Percentiles rank a stretch among this genome's conserved stretches.
phyloP scores from a whole-genome alignment of 2,113 vertebrate genomes.

The Cyanoramphus novaezelandiae region DNA sequence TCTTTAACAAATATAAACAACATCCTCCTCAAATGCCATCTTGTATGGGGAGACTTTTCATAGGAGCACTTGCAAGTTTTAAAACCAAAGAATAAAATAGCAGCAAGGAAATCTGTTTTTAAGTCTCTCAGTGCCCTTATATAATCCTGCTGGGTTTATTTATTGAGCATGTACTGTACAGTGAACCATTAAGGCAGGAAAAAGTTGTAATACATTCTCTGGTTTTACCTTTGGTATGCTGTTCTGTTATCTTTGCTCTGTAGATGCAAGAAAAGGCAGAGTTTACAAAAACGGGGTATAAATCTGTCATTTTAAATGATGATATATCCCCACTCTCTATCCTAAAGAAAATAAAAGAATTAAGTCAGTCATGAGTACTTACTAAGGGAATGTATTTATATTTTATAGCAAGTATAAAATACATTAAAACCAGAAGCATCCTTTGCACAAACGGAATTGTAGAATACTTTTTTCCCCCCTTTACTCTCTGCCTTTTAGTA shows the following conservation, averaged over 20 bases:
- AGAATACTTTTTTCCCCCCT: not conserved
- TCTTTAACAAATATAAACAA: not conserved
- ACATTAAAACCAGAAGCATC: not conserved
- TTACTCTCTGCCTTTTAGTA: not conserved
- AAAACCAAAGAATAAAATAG: not conserved
- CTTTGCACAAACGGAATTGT: not conserved
- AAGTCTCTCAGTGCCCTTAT: not conserved
- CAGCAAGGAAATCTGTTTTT: not conserved
- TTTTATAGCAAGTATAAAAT: conserved; percentile 29
- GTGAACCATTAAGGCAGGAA: not conserved
- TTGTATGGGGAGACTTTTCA: not conserved
- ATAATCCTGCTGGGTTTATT: not conserved
- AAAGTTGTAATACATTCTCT: not conserved
- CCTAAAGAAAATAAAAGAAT: conserved; percentile 14
- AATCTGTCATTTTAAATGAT: not conserved
- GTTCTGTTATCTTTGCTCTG: not conserved
- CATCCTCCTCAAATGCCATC: not conserved
- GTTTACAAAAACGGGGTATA: not conserved
- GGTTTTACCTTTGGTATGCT: not conserved
- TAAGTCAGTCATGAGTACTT: not conserved
- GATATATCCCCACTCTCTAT: not conserved
- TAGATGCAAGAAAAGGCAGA: not conserved
- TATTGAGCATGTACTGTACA: not conserved
- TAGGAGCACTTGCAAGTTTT: not conserved
- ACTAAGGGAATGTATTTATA: not conserved